Evolutionary conservation across 2,797 vertebrate species (phyloP).

Genomic region (Eutrigla gurnardus): DNA sequence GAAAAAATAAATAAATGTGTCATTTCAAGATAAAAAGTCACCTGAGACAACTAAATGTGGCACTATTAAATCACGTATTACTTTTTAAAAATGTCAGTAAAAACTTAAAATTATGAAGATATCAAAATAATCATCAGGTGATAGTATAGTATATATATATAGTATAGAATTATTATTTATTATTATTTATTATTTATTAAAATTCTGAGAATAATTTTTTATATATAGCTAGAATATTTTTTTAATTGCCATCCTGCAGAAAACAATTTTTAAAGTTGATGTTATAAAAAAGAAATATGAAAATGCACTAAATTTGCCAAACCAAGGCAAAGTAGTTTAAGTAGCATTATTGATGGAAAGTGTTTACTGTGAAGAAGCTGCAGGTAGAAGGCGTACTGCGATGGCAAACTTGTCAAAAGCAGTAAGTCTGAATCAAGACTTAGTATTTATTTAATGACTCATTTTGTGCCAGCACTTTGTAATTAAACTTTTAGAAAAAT

Average conservation of each 20-base stretch:
- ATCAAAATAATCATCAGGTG: background rate
- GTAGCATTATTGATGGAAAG: background rate
- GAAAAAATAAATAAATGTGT: too few relatives aligned
- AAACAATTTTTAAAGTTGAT: background rate
- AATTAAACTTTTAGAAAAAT: too few relatives aligned
- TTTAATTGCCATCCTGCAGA: background rate
- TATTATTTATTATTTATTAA: background rate
- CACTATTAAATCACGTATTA: too few relatives aligned
- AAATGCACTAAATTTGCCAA: background rate
- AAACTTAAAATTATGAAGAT: background rate
- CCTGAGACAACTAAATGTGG: too few relatives aligned
- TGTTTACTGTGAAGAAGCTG: conserved; percentile 5
- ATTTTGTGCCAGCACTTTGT: conserved; percentile 1
- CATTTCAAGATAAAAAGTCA: too few relatives aligned
- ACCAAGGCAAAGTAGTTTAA: background rate
- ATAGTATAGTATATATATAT: too few relatives aligned
- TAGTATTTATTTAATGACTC: background rate
- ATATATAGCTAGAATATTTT: background rate
- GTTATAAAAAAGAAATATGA: background rate
- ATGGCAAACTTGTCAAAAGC: background rate
- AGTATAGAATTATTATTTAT: too few relatives aligned
- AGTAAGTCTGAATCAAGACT: background rate
- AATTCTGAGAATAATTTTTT: background rate
- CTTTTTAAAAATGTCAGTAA: too few relatives aligned
- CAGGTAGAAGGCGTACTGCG: background rate